Base-by-base conservation (phyloP, 1,140 invertebrate species). In the Habropoda laboriosa region DNA sequence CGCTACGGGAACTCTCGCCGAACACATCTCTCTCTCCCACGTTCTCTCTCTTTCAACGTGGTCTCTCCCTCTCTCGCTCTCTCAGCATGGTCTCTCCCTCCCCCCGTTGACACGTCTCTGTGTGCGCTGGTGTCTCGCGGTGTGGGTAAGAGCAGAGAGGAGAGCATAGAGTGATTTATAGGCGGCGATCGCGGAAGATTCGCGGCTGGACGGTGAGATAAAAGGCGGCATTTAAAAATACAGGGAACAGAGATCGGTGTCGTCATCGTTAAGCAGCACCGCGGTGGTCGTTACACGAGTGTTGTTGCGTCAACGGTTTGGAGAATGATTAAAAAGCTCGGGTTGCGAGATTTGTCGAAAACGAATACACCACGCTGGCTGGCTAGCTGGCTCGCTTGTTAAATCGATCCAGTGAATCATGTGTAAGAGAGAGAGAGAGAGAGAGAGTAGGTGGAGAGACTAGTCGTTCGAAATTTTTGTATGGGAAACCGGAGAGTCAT, bases 81-180 rank as follows among this genome's bases (percentile, higher is more conserved):
- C 73, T 57, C 21, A 30, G 70, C 51, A 45, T n/a, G n/a, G n/a
- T n/a, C n/a, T n/a, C n/a, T n/a, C n/a, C n/a, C n/a, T n/a, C n/a
- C n/a, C n/a, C n/a, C n/a, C n/a, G n/a, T n/a, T n/a, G n/a, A n/a
- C n/a, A n/a, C n/a, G n/a, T n/a, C n/a, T n/a, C n/a, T n/a, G n/a
- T n/a, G n/a, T n/a, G n/a, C n/a, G n/a, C n/a, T n/a, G n/a, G n/a
- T n/a, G n/a, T n/a, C n/a, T n/a, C n/a, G n/a, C n/a, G n/a, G n/a
- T n/a, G n/a, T n/a, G n/a, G n/a, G n/a, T n/a, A n/a, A n/a, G n/a
- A n/a, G n/a, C n/a, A n/a, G n/a, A n/a, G n/a, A 6, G 47, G 18
- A n/a, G 58, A 45, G 60, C 49, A 55, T 67, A 30, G 49, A 42
- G 40, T 77, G 83, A 85, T 85, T 84, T 81, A 70, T 78, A 81